Percentiles rank a stretch among this genome's conserved stretches.
Conservation (phyloP, 2,113 vertebrate species). For the Procavia capensis region DNA sequence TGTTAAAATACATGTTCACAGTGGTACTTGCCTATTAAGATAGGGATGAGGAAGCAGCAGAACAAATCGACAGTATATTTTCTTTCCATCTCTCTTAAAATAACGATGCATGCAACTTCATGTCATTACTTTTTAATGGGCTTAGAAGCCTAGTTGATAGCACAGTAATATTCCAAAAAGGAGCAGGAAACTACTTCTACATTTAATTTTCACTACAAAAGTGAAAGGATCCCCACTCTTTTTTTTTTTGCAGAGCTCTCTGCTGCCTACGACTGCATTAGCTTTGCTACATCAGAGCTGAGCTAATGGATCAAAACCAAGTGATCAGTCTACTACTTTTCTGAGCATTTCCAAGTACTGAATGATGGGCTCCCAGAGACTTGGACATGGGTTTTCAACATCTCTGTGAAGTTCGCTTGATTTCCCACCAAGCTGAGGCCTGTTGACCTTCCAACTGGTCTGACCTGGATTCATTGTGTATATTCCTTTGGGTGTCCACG, state of each 20-base stretch:
- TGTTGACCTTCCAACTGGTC: neutral
- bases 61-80: conserved; percentile 83
- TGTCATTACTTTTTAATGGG: conserved; percentile 87
- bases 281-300: conserved; percentile 85
- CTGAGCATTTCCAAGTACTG: conserved; percentile 24
- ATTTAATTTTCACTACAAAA: conserved; percentile 87
- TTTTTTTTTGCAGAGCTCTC: conserved; percentile 77
- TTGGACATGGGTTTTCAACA: rapidly evolving
- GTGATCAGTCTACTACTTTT: conserved; percentile 78
- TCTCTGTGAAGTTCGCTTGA: neutral
- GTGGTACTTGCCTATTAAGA: conserved; percentile 77
- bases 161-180: conserved; percentile 88
- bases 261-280: conserved; percentile 84
- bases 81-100: conserved; percentile 87
- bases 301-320: conserved; percentile 86
- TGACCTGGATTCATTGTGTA: neutral
- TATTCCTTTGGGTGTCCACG: neutral
- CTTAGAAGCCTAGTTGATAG: conserved; percentile 89
- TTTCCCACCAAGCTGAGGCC: neutral
- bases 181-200: conserved; percentile 86
- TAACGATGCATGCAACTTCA: conserved; percentile 87
- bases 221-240: conserved; percentile 71
- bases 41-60: conserved; percentile 78
- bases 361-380: conserved; percentile 26
- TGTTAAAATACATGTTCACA: conserved; percentile 75